phyloP scores from a whole-genome alignment of 2,888 invertebrate species.

The Cheilosia vulpina region DNA sequence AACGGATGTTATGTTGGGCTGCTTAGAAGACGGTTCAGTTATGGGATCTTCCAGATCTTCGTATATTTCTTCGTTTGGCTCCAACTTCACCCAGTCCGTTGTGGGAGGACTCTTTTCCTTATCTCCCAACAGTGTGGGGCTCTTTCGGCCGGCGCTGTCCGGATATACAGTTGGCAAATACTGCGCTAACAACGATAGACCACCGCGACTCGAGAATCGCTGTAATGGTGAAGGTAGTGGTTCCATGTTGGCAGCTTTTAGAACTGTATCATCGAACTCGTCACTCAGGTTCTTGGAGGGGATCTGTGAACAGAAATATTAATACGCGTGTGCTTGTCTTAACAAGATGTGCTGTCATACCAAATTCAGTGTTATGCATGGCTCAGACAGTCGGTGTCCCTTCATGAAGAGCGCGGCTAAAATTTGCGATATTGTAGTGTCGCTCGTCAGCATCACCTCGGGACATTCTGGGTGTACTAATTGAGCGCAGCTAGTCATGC shows the following conservation, averaged over 20 bases:
- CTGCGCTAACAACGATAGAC: slow-evolving; percentile 93
- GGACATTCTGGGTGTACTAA: slow-evolving; percentile 83
- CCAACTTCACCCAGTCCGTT: slow-evolving; percentile 84
- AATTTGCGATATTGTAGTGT: slow-evolving; percentile 86
- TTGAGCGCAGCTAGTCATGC: slow-evolving; percentile 82
- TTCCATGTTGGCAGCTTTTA: slow-evolving; percentile 81
- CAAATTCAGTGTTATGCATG: slow-evolving; percentile 83
- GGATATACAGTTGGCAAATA: slow-evolving; percentile 95
- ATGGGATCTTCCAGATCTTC: slow-evolving; percentile 86
- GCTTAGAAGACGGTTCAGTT: slow-evolving; percentile 84
- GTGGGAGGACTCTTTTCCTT: slow-evolving; percentile 83
- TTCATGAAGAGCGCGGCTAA: slow-evolving; percentile 85
- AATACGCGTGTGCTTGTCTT: background rate
- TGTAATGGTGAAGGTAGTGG: slow-evolving; percentile 87
- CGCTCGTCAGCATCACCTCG: slow-evolving; percentile 84
- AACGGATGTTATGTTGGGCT: slow-evolving; percentile 86
- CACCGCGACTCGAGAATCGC: slow-evolving; percentile 94
- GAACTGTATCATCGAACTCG: slow-evolving; percentile 77
- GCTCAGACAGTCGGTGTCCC: slow-evolving; percentile 84
- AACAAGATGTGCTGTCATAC: slow-evolving; percentile 67
- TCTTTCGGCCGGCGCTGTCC: slow-evolving; percentile 86
- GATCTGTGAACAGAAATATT: slow-evolving; percentile 53
- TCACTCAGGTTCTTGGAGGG: slow-evolving; percentile 76
- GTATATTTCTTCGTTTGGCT: slow-evolving; percentile 86
- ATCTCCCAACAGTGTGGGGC: slow-evolving; percentile 84